phyloP scores from a whole-genome alignment of 2,888 invertebrate genomes.

The Melanargia galathea region DNA sequence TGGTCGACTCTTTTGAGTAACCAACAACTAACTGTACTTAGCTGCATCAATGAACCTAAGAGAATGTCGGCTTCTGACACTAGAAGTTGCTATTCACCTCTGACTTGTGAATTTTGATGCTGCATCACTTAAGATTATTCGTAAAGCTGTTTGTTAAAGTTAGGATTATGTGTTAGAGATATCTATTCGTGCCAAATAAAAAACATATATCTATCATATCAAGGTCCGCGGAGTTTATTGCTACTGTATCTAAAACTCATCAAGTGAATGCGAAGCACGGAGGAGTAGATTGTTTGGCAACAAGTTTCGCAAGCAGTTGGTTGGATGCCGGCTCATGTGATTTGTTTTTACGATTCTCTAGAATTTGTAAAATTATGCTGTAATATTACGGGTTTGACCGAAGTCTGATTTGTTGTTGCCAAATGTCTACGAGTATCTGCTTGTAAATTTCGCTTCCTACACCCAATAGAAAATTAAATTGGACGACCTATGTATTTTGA shows the following conservation, averaged over 20 bases:
- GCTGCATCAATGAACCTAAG: not conserved
- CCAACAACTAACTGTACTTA: not conserved
- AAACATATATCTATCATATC: not conserved
- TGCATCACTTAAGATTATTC: not conserved
- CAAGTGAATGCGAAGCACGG: constrained; percentile 37
- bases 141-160: too few species aligned
- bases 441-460: not conserved
- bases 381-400: constrained; percentile 11
- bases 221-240: not conserved
- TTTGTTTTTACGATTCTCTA: constrained; percentile 44
- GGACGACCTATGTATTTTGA: too few species aligned
- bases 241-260: constrained; percentile 19
- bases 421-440: not conserved
- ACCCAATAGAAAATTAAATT: too few species aligned
- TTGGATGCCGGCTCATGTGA: constrained; percentile 41
- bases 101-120: not conserved
- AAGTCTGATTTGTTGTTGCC: constrained; percentile 7
- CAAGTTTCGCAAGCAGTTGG: constrained; percentile 41
- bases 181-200: not conserved
- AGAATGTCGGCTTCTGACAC: not conserved
- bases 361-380: constrained; percentile 27
- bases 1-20: not conserved
- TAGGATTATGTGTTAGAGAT: too few species aligned
- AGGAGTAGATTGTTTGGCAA: constrained; percentile 51
- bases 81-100: not conserved